Conservation (phyloP, 2,888 invertebrate species). For the Barypeithes pellucidus region DNA sequence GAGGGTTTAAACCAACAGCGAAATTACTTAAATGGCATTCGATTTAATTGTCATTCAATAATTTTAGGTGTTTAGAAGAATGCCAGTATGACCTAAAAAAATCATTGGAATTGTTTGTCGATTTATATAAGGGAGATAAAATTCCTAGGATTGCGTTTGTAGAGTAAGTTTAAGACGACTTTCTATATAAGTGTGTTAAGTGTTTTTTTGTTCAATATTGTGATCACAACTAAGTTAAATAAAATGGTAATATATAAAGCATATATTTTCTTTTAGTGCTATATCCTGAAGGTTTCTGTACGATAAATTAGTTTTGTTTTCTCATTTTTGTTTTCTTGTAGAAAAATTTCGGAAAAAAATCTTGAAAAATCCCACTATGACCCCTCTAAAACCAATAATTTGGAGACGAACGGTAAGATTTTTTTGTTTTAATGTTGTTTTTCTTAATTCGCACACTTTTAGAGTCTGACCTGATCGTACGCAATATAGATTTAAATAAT, state of each 20-base stretch:
- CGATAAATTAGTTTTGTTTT: constrained; percentile 4
- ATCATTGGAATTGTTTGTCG: constrained; percentile 71
- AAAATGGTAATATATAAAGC: not conserved
- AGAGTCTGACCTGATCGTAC: not conserved
- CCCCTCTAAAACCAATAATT: constrained; percentile 1
- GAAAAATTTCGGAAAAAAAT: not conserved
- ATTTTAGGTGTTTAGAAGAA: constrained; percentile 76
- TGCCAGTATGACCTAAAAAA: constrained; percentile 77
- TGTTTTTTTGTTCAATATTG: not conserved
- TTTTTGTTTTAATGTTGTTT: not conserved
- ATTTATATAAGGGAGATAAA: constrained; percentile 66
- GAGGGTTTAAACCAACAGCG: too few relatives aligned
- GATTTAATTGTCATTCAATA: not conserved
- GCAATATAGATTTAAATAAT: constrained; percentile 2
- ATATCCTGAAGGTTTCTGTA: not conserved
- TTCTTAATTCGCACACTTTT: not conserved
- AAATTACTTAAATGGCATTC: too few relatives aligned
- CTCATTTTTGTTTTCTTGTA: constrained; percentile 17
- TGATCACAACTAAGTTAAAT: not conserved
- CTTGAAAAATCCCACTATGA: not conserved
- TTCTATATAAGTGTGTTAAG: not conserved
- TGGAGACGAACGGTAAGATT: constrained; percentile 14
- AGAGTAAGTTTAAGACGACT: constrained; percentile 23
- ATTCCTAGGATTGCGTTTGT: constrained; percentile 65
- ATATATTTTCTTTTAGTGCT: not conserved